Evolutionary conservation across 2,888 invertebrate genomes (phyloP), one percentile per base, ranked within the genome.

Genomic region (Lycia hirtaria): DNA sequence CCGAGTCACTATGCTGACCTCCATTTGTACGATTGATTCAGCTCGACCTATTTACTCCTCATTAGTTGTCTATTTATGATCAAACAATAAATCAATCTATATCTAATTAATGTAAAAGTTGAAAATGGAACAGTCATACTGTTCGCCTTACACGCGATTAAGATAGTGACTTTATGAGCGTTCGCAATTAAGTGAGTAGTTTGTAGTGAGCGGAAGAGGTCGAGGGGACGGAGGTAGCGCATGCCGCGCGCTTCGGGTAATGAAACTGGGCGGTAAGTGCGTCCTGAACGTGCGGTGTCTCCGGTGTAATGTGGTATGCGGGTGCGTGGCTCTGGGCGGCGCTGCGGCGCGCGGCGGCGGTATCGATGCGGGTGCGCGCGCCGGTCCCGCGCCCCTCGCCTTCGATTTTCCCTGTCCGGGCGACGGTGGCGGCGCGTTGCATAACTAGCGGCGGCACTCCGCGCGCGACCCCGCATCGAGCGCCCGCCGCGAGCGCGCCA

Each of bases 361-460:
- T 81, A 82, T 83, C 84, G 87, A 83, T 78, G 85, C 81, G 85
- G 81, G 65, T 82, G 88, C 86, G 88, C 85, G 88, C 88, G 89
- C 87, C 82, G 59, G 60, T 63, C 73, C 79, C 81, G 79, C 82
- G 79, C 84, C 81, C 82, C 81, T 76, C 76, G 69, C 75, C 74
- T 87, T 90, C 88, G 89, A 89, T 88, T 85, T 85, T 84, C 83
- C 77, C 71, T 61, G 79, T 77, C 81, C 77, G 81, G 82, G 84
- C 83, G 85, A 79, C 83, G 71, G 84, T 83, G 85, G 87, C 86
- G 88, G 88, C 87, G 85, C 88, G 86, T 90, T 89, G 90, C 91
- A 90, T 90, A 90, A 90, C 88, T 81, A 76, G 85, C 78, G 82
- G 77, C 85, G 80, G 86, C 92, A 91, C 88, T 91, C 86, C 88